Conservation (phyloP, 1,140 invertebrate genomes). For the Andrena cerasifolii region DNA sequence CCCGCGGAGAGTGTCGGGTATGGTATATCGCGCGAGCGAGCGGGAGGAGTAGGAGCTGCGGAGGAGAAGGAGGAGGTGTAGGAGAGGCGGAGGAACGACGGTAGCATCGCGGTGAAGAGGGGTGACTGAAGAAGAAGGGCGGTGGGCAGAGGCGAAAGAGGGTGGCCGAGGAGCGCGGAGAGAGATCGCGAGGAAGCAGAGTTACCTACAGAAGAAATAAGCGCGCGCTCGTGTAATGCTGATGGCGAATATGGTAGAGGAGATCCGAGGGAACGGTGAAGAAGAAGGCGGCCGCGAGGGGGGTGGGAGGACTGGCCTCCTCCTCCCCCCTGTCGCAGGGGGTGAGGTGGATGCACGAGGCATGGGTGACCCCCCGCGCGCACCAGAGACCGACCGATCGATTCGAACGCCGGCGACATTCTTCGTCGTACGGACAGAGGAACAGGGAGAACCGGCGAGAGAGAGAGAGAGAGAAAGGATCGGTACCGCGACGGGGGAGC, state of each 20-base stretch:
- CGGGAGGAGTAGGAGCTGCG: no score
- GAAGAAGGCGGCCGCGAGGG: conserved; percentile 38
- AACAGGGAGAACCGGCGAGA: conserved; percentile 43
- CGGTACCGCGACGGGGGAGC: conserved; percentile 12
- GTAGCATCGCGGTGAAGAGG: conserved; percentile 33
- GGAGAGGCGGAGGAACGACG: conserved; percentile 54
- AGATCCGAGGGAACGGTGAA: conserved; percentile 62
- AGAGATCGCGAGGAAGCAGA: conserved; percentile 71
- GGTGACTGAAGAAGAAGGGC: conserved; percentile 32
- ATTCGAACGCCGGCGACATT: conserved; percentile 80
- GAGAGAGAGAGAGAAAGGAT: conserved; percentile 26
- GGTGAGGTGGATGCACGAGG: conserved; percentile 25
- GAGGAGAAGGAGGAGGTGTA: conserved; percentile 4
- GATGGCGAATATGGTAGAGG: conserved; percentile 79
- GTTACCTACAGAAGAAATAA: conserved; percentile 80
- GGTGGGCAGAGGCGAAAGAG: conserved; percentile 45
- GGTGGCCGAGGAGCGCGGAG: conserved; percentile 55
- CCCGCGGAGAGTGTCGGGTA: conserved; percentile 54
- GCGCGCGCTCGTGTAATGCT: conserved; percentile 79
- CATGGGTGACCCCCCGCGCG: conserved; percentile 54
- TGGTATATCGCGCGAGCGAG: conserved; percentile 41
- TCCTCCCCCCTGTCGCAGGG: no score
- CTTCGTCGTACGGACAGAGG: conserved; percentile 71
- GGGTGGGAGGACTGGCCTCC: conserved; percentile 15
- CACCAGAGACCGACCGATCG: conserved; percentile 73